Evolutionary conservation across 2,113 vertebrate genomes (phyloP).

Genomic region (Larimichthys crocea): DNA sequence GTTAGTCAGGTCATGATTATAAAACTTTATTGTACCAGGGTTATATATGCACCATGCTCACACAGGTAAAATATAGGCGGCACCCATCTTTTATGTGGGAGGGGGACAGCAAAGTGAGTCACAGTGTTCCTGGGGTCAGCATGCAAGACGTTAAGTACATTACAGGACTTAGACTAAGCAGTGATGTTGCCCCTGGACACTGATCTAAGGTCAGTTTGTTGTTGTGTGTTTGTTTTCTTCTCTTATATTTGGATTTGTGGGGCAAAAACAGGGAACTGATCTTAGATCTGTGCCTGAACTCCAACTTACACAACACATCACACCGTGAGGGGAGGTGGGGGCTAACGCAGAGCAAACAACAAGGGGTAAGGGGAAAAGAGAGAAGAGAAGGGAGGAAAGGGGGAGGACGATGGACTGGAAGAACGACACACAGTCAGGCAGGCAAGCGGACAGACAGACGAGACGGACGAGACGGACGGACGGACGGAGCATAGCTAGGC

Average conservation of each 20-base stretch:
- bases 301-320: constrained; percentile 45
- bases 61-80: constrained; percentile 41
- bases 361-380: background rate
- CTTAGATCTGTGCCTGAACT: constrained; percentile 47
- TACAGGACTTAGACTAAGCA: constrained; percentile 53
- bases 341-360: constrained; percentile 36
- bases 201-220: constrained; percentile 48
- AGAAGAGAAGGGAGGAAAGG: background rate
- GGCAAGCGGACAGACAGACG: constrained; percentile 43
- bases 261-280: constrained; percentile 20
- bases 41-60: constrained; percentile 65
- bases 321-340: constrained; percentile 3
- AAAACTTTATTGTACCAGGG: constrained; percentile 30
- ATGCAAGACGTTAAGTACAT: constrained; percentile 72
- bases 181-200: constrained; percentile 50
- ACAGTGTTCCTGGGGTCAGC: constrained; percentile 82
- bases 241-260: background rate
- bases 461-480: constrained; percentile 44
- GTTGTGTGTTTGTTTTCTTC: constrained; percentile 4
- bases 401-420: constrained; percentile 14
- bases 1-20: constrained; percentile 28
- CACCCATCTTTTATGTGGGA: constrained; percentile 38
- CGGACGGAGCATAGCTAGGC: constrained; percentile 49
- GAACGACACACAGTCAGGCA: constrained; percentile 55
- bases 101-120: constrained; percentile 62